Base-by-base conservation (phyloP, 2,113 vertebrate species). In the Sinocyclocheilus rhinocerous region DNA sequence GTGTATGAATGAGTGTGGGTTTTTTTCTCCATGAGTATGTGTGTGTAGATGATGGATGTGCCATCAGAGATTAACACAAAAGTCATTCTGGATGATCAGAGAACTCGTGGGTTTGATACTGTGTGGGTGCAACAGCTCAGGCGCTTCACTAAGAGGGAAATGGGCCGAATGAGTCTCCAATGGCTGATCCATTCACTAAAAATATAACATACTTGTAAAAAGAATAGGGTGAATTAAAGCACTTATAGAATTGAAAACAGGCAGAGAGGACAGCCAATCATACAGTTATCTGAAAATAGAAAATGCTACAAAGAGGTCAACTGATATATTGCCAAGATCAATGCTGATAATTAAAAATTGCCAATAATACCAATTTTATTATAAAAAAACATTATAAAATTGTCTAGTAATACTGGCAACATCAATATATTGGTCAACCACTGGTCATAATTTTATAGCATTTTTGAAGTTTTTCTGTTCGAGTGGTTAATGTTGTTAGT, bases 1-100 rank as follows among this genome's bases (percentile, higher is more conserved):
- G 73, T 55, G 73, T 77, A 55, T 63, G 29, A 52, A 79, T 79
- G 45, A 79, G 67, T 78, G 61, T 61, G 57, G 83, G 72, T 48
- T 84, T 16, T 24, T 84, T 63, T 20, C 16, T 59, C 29, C 45
- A 11, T 15, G 13, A 26, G 67, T 63, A 59, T 59, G 18, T 73
- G 59, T 61, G 73, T 77, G 29, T 67, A 77, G 70, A 70, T 83
- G 86, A 20, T 67, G 72, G n/a, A 55, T 80, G 20, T 73, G 65
- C 22, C 81, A 78, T 10, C 76, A 57, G 26, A 57, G 26, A 78
- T 57, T 36, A 63, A 65, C 33, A 42, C 57, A 24, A 16, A 80
- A 81, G 59, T 80, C 57, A 63, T n/a, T 81, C 36, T 33, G 76
- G 50, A 78, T 15, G 33, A 39, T 80, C 55, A 63, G 33, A 80